phyloP scores from a whole-genome alignment of 1,140 invertebrate species.

The Lepidurus packardi region DNA sequence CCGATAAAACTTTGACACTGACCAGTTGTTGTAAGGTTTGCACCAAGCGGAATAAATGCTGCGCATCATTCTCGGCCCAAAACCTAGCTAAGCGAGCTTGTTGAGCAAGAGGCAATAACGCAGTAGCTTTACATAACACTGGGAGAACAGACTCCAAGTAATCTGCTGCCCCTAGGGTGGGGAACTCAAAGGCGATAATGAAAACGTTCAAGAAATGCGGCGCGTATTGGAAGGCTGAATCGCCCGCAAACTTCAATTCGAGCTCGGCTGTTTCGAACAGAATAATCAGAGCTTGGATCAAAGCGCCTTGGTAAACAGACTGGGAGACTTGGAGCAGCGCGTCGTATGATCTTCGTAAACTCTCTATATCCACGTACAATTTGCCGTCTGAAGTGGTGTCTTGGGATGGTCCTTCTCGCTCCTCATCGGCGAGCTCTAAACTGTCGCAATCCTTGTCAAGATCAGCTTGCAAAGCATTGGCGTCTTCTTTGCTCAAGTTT shows the following conservation, averaged over 20 bases:
- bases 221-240: conserved; percentile 45
- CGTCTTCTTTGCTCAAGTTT: conserved; percentile 58
- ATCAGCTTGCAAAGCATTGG: conserved; percentile 65
- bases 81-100: conserved; percentile 72
- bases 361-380: conserved; percentile 46
- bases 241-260: conserved; percentile 52
- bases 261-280: conserved; percentile 66
- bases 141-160: conserved; percentile 76
- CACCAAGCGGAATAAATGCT: conserved; percentile 64
- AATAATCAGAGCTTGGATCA: conserved; percentile 70
- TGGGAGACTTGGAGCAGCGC: conserved; percentile 52
- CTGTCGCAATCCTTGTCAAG: conserved; percentile 77
- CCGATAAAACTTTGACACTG: conserved; percentile 65
- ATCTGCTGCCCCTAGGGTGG: conserved; percentile 68
- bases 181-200: conserved; percentile 82
- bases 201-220: conserved; percentile 63
- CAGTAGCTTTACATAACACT: conserved; percentile 69
- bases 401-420: not conserved
- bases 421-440: conserved; percentile 41
- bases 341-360: conserved; percentile 58
- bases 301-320: conserved; percentile 59
- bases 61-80: conserved; percentile 67
- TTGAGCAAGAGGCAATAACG: conserved; percentile 63
- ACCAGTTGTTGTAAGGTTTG: conserved; percentile 81
- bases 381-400: not conserved